Evolutionary conservation across 2,888 invertebrate species (phyloP), one percentile per base, ranked within the genome.

Genomic region (Heliconius hortense): DNA sequence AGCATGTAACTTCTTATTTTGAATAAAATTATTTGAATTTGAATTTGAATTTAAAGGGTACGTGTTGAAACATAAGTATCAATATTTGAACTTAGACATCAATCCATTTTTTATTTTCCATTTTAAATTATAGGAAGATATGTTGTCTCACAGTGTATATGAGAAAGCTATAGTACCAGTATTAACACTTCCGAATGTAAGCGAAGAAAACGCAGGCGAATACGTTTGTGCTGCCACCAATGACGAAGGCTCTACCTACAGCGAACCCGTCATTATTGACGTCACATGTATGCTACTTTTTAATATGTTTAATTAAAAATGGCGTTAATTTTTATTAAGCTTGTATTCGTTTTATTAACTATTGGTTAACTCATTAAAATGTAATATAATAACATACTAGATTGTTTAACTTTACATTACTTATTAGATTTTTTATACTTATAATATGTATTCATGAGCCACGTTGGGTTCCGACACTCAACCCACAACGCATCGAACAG

Each of bases 171-270:
- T 89, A 13, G 85, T 87, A 63, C 86, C 88, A 8, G 81, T 83
- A 8, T 77, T 93, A 73, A 85, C 84, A 71, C 78, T 93, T 35
- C 79, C 78, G 24, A 84, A 86, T 10, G 82, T 92, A 67, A 82
- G 84, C 0, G 90, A 90, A 78, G 79, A 79, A 0, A 87, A 90
- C 60, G 86, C 87, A 0, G 94, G 94, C 4, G 92, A 91, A 78
- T 94, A 93, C 80, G 87, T 86, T 5, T 94, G 94, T 79, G 88
- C 88, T 18, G 94, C 89, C 4, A 85, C 86, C 77, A 93, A 93
- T 80, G 87, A 88, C 28, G 88, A 88, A 76, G 92, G 91, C 0
- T 83, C 86, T 31, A 82, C 87, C 0, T 90, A 89, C 81, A 91
- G 91, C 81, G 88, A 91, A 2, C 88, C 90, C 0, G 76, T 93